Conservation (phyloP, 30 jellyfish, hydroid and myxozoan genomes). For the Aurelia aurita region DNA sequence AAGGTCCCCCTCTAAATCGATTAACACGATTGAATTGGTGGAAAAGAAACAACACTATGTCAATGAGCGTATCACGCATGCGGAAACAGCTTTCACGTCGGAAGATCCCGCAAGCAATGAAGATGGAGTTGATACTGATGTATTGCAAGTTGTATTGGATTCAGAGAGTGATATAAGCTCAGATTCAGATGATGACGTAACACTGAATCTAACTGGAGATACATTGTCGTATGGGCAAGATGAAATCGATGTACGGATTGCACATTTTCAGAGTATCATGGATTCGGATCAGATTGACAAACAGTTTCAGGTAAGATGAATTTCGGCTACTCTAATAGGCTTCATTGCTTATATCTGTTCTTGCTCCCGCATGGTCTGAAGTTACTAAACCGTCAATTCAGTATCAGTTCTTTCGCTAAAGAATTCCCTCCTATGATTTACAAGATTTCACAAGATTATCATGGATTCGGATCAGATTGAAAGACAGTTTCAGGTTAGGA, state of each 20-base stretch:
- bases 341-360: too few relatives aligned
- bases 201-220: conserved; percentile 39
- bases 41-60: background rate
- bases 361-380: too few relatives aligned
- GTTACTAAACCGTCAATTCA: too few relatives aligned
- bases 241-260: conserved; percentile 32
- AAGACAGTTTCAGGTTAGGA: too few relatives aligned
- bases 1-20: conserved; percentile 7
- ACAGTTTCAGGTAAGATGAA: conserved; percentile 36
- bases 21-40: background rate
- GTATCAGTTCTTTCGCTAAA: too few relatives aligned
- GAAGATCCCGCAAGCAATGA: background rate
- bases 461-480: conserved; percentile 55
- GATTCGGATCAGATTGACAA: conserved; percentile 47
- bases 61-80: background rate
- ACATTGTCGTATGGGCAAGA: conserved; percentile 26
- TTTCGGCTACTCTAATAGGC: too few relatives aligned
- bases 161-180: conserved; percentile 32
- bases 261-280: conserved; percentile 46
- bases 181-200: conserved; percentile 42
- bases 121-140: background rate
- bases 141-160: conserved; percentile 2
- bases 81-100: conserved; percentile 20
- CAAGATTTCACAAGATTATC: conserved; percentile 37
- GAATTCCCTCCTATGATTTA: too few relatives aligned